Percentiles rank a stretch among this genome's conserved stretches.
Evolutionary conservation across 2,113 vertebrate genomes (phyloP).

Genomic region (Gallinago paraguaiae): DNA sequence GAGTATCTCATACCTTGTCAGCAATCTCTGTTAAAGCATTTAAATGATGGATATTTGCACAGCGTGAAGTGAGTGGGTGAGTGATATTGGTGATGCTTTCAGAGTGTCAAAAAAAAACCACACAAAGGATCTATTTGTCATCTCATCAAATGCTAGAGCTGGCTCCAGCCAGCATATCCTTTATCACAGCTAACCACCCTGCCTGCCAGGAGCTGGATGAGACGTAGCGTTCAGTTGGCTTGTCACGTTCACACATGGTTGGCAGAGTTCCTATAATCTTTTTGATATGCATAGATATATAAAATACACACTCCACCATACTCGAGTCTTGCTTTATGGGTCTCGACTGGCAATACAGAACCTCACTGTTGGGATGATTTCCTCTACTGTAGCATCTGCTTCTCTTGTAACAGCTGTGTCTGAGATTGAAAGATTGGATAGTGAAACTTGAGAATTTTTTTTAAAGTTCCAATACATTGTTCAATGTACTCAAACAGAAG

Average conservation of each 20-base stretch:
- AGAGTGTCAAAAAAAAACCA: neutral
- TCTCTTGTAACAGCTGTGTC: neutral
- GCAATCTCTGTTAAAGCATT: conserved; percentile 39
- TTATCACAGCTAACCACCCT: neutral
- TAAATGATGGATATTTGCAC: conserved; percentile 50
- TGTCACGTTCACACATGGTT: neutral
- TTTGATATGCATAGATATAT: neutral
- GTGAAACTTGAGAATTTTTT: neutral
- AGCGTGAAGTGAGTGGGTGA: conserved; percentile 28
- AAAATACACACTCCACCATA: neutral
- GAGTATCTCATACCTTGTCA: conserved; percentile 37
- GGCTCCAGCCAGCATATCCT: neutral
- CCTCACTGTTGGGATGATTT: neutral
- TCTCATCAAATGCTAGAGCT: conserved; percentile 14
- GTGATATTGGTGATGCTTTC: conserved; percentile 16
- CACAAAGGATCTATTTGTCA: neutral
- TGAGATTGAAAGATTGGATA: neutral
- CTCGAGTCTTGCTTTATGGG: neutral
- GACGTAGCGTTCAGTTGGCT: neutral
- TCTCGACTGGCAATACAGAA: neutral
- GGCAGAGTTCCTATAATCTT: neutral
- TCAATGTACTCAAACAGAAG: conserved; percentile 21
- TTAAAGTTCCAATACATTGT: neutral
- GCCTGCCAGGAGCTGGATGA: neutral
- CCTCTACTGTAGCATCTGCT: neutral